Evolutionary conservation across 2,113 vertebrate genomes (phyloP), one percentile per base, ranked within the genome.

Genomic region (Cyprinodon tularosa): DNA sequence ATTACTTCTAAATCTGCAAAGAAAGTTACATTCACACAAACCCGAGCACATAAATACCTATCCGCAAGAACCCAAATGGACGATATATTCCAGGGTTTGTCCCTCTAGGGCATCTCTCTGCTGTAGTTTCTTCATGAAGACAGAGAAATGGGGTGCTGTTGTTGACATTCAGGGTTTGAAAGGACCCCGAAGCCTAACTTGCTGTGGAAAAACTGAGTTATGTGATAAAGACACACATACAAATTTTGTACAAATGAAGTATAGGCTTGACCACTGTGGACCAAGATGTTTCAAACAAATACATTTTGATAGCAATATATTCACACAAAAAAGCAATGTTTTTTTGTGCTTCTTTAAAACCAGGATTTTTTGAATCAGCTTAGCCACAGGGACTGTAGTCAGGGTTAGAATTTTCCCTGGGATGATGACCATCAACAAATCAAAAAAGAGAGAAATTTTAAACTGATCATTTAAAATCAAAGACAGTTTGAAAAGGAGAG

Each of bases 1-100:
- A 92, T 89, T 94, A 96, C 91, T 93, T 96, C 93, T 96, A 96
- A 87, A 95, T 96, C 95, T 96, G 95, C 93, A 96, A 96, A 96
- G 94, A 96, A 94, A 95, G 90, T 96, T 96, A 98, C 96, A 98
- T 96, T 97, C 97, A 98, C 98, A 99, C 97, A 98, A 97, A 96
- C 97, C 96, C 97, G 95, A 97, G 93, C 95, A 97, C 97, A 98
- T 99, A 99, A 99, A 99, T 99, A 99, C 98, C 98, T 99, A 99
- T 98, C 97, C 96, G 97, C 92, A 97, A 99, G 98, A 98, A 98
- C 96, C 96, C 96, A 98, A 97, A 98, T 94, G 97, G 96, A 95
- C 89, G 96, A 95, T 95, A 96, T 96, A 98, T 94, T 97, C 96
- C 97, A 97, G 94, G 96, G 96, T 96, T 97, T 96, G 96, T 95